Evolutionary conservation across 1,140 invertebrate genomes (phyloP), one percentile per base, ranked within the genome.

Genomic region (Myzus persicae): DNA sequence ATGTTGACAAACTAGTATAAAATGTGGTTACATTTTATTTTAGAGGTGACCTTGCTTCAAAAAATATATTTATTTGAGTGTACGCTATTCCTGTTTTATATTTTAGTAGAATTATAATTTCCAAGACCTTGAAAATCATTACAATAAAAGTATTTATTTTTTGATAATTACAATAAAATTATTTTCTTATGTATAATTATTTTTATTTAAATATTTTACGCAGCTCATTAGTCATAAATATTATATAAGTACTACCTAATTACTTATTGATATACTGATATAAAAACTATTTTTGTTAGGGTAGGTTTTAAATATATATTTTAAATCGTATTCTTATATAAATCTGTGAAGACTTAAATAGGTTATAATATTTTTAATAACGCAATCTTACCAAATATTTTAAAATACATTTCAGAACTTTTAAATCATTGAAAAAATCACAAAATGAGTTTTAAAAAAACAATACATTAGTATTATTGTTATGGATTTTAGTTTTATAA

Each of bases 111-210:
- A 44, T 76, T 76, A 76, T 76, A 76, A 76, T 76, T 42, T 87
- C 31, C 40, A 44, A 87, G 84, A 87, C 84, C 84, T 87, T 87
- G 84, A 87, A 42, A 87, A 87, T 87, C 40, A 44, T 46, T 87
- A 87, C 40, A 87, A 87, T 87, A 44, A 76, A 76, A 67, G 11
- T 40, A 84, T 26, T 44, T 85, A n/a, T n/a, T 26, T 42, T 44
- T 42, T 42, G 8, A 85, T 85, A 26, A 85, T 44, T 44, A 44
- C 84, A 44, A 85, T 44, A 85, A 84, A 3, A 84, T 84, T 38
- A 40, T 26, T 40, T 84, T 81, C 11, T 26, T 42, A 26, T 42
- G 24, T 26, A 26, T 42, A 84, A 36, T 84, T 42, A 42, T 42
- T 84, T 40, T 40, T 84, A 26, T 84, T 84, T 42, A 24, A 84